Evolutionary conservation across 2,888 invertebrate species (phyloP).

Genomic region (Neuroscelio doddi): DNA sequence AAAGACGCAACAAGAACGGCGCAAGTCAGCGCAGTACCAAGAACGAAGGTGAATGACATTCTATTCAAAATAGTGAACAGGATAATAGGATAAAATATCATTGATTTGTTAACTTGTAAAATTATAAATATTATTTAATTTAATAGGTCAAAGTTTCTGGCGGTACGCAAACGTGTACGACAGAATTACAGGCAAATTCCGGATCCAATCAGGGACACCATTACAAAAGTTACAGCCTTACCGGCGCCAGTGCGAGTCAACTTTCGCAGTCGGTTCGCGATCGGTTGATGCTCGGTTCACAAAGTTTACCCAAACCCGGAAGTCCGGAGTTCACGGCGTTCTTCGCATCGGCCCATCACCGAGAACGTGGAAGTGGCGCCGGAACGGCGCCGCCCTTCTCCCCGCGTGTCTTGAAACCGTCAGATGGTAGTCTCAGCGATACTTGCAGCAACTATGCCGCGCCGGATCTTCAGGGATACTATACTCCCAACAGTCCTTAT

Average conservation of each 20-base stretch:
- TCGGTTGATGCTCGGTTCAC: constrained; percentile 87
- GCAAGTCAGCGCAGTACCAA: constrained; percentile 88
- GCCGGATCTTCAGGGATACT: constrained; percentile 72
- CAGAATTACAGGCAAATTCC: constrained; percentile 78
- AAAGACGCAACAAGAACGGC: constrained; percentile 78
- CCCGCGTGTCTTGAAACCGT: constrained; percentile 68
- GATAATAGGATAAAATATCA: no score
- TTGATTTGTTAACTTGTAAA: no score
- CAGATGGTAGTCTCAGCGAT: constrained; percentile 88
- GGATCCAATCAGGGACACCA: constrained; percentile 76
- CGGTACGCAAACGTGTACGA: constrained; percentile 90
- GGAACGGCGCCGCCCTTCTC: constrained; percentile 67
- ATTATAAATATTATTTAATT: no score
- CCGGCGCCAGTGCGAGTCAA: constrained; percentile 89
- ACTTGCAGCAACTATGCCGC: constrained; percentile 86
- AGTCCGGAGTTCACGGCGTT: constrained; percentile 80
- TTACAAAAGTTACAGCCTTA: constrained; percentile 88
- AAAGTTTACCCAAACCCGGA: constrained; percentile 86
- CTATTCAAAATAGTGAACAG: not conserved
- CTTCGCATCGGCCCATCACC: constrained; percentile 72
- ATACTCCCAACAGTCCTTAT: constrained; percentile 78
- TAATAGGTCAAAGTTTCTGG: constrained; percentile 85
- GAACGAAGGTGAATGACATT: constrained; percentile 78
- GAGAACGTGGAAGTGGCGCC: constrained; percentile 61
- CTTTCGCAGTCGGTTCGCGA: constrained; percentile 90